Percentiles rank a stretch among this genome's conserved stretches.
These are phyloP conservation scores for Noctuana brunneofusca DNA, from an alignment of 2,888 invertebrate species.

Conservation along the genomic window DNA sequence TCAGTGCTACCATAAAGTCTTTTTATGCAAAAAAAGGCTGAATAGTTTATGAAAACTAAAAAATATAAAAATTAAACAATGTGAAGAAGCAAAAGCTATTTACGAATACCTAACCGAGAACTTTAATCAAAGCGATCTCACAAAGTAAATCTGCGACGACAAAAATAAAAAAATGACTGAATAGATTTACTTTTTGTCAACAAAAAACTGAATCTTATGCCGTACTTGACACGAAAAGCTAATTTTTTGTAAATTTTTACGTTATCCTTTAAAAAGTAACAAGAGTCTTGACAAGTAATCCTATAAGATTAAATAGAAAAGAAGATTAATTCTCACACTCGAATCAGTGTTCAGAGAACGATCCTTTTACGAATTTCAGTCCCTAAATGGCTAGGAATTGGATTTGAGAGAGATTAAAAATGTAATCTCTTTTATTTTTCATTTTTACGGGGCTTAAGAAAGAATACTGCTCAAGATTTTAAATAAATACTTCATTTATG, in stretches of 20 bases:
- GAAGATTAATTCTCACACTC: constrained; percentile 35
- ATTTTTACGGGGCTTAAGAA: neutral
- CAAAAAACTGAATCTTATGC: constrained; percentile 2
- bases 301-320: constrained; percentile 36
- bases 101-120: no score
- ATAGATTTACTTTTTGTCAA: neutral
- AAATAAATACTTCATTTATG: no score
- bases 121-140: no score
- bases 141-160: no score
- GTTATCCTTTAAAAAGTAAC: neutral
- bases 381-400: constrained; percentile 2
- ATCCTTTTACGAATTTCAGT: constrained; percentile 3
- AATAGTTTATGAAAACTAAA: no score
- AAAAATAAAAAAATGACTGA: neutral
- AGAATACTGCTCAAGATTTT: neutral
- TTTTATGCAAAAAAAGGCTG: no score
- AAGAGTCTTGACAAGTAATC: constrained; percentile 30
- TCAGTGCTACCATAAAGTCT: no score
- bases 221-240: constrained; percentile 6
- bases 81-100: no score
- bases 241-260: neutral
- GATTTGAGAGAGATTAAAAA: neutral
- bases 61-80: no score
- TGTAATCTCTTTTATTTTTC: neutral
- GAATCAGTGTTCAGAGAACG: constrained; percentile 8